phyloP scores from a whole-genome alignment of 1,140 invertebrate genomes.

The Steinernema feltiae region DNA sequence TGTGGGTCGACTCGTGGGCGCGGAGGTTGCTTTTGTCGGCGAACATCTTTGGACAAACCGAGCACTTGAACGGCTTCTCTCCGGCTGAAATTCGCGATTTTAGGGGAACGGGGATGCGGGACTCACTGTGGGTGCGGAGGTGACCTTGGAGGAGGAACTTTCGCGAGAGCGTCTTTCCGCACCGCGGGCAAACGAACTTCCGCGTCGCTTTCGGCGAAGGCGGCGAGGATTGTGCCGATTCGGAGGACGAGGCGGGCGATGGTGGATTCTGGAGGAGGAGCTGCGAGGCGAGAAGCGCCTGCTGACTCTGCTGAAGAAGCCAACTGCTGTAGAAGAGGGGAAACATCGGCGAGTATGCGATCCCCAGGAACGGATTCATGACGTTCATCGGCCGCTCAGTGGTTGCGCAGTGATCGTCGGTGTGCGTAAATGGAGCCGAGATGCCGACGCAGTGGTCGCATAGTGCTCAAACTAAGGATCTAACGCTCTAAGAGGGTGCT shows the following conservation, averaged over 20 bases:
- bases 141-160: constrained; percentile 91
- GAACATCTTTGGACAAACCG: not conserved
- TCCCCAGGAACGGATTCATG: not conserved
- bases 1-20: not conserved
- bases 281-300: not conserved
- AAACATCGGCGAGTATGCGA: not conserved
- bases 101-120: not conserved
- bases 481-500: too few species aligned
- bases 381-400: not conserved
- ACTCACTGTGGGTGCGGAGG: constrained; percentile 74
- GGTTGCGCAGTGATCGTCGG: not conserved
- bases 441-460: not conserved
- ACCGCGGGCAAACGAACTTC: constrained; percentile 62
- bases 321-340: not conserved
- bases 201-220: not conserved
- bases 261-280: not conserved
- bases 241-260: not conserved
- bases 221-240: not conserved
- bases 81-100: constrained; percentile 55
- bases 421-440: not conserved
- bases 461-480: not conserved
- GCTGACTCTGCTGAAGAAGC: not conserved
- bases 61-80: not conserved
- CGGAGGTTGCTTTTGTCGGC: not conserved
- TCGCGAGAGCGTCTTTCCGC: constrained; percentile 86